Evolutionary conservation across 1,140 invertebrate species (phyloP).

Genomic region (Rhopalosiphum padi): DNA sequence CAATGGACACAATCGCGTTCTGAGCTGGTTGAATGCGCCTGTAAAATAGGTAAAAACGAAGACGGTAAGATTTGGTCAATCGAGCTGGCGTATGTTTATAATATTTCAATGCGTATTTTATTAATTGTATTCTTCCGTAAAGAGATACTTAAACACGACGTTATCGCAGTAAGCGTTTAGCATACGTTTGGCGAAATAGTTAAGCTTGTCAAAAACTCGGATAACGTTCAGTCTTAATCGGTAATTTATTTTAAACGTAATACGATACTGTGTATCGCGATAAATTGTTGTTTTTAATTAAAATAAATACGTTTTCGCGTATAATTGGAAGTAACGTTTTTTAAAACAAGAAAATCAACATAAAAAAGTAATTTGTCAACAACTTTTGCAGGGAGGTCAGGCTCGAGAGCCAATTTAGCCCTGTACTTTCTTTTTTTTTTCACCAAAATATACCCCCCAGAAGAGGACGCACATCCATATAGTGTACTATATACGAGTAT

Average conservation of each 20-base stretch:
- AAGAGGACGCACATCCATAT: too few relatives aligned
- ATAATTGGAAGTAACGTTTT: not conserved
- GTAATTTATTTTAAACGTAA: not conserved
- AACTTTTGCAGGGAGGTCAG: not conserved
- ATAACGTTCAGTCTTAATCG: too few relatives aligned
- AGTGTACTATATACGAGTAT: not conserved
- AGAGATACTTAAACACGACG: not conserved
- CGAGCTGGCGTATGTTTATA: not conserved
- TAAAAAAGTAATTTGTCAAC: not conserved
- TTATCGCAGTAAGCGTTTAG: too few relatives aligned
- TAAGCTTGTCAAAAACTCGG: too few relatives aligned
- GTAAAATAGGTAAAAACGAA: not conserved
- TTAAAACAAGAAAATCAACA: too few relatives aligned
- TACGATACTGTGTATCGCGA: too few relatives aligned
- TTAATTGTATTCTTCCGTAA: not conserved
- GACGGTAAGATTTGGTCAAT: not conserved
- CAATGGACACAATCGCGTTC: conserved; percentile 61
- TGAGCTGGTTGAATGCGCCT: conserved; percentile 62
- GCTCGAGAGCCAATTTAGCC: not conserved
- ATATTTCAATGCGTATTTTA: not conserved
- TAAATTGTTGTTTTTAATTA: too few relatives aligned
- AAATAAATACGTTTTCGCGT: not conserved
- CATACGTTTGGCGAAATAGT: too few relatives aligned
- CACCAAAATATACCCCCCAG: not conserved
- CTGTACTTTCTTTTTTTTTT: not conserved